Conservation (phyloP, 2,888 invertebrate genomes). For the Rhamphomyia laevipes region DNA sequence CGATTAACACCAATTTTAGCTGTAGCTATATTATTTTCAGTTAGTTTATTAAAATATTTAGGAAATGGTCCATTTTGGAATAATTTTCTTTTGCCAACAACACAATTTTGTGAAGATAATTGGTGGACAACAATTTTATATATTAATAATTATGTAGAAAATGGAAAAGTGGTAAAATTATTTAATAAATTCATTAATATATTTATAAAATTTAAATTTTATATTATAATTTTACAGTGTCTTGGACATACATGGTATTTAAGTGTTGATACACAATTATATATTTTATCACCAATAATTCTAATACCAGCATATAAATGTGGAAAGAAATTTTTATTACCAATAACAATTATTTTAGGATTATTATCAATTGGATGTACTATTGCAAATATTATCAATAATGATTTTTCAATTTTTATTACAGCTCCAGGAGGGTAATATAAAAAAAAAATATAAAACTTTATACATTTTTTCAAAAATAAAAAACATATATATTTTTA, state of each 20-base stretch:
- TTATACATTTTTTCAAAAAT: no score
- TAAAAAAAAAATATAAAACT: neutral
- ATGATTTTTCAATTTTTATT: slow-evolving; percentile 29
- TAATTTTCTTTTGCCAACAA: slow-evolving; percentile 25
- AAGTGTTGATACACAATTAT: slow-evolving; percentile 47
- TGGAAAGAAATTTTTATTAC: slow-evolving; percentile 31
- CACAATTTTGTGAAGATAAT: slow-evolving; percentile 29
- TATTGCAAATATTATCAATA: slow-evolving; percentile 28
- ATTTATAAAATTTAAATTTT: neutral
- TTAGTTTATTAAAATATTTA: slow-evolving; percentile 40
- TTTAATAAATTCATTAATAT: no score
- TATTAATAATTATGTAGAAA: slow-evolving; percentile 40
- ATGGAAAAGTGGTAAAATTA: slow-evolving; percentile 21
- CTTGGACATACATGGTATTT: slow-evolving; percentile 47
- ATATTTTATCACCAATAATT: slow-evolving; percentile 43
- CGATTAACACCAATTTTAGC: slow-evolving; percentile 45
- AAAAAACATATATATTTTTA: no score
- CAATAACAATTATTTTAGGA: slow-evolving; percentile 27
- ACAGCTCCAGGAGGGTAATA: slow-evolving; percentile 26
- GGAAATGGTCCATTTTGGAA: slow-evolving; percentile 45
- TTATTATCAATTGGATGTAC: slow-evolving; percentile 31
- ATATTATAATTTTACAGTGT: slow-evolving; percentile 38
- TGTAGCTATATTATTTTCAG: slow-evolving; percentile 39
- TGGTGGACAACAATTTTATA: slow-evolving; percentile 43
- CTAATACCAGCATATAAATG: slow-evolving; percentile 40